Base-by-base conservation (phyloP, 2,888 invertebrate genomes). In the Catonia carolina region DNA sequence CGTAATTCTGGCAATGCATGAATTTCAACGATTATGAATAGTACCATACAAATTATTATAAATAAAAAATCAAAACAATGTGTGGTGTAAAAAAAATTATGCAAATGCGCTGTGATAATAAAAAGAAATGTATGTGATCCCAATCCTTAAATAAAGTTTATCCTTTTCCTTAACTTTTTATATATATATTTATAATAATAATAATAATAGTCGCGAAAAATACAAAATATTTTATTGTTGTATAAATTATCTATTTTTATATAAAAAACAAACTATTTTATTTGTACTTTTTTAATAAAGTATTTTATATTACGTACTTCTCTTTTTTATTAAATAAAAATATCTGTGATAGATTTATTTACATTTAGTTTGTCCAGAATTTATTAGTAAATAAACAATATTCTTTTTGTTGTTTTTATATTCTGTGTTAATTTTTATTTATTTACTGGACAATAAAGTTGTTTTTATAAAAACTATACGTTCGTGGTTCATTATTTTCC, bases 271-370 rank as follows among this genome's bases (percentile, higher is more conserved):
- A n/a, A n/a, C n/a, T n/a, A n/a, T n/a, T n/a, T n/a, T n/a, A n/a
- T n/a, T n/a, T n/a, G n/a, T n/a, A n/a, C n/a, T n/a, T n/a, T n/a
- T n/a, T n/a, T n/a, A n/a, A n/a, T n/a, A n/a, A n/a, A 6, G 8
- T 27, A 27, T 27, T 27, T 4, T 27, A 27, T 27, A 6, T 27
- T 6, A 27, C 8, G 27, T 4, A 27, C 36, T 8, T 51, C 15
- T 35, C 12, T 22, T n/a, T 17, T 50, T 15, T 60, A 60, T 58
- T 58, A 58, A 54, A 59, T 56, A 50, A 52, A 47, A 12, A 37
- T 39, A 49, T 59, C 54, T 60, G 55, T 58, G 55, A 59, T 53
- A 56, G 23, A 50, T 18, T 33, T 62, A 56, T 62, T n/a, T n/a
- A n/a, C n/a, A n/a, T n/a, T 57, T 62, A 49, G 42, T 56, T 51